Evolutionary conservation across 2,113 vertebrate genomes (phyloP).

Genomic region (Acinonyx jubatus): DNA sequence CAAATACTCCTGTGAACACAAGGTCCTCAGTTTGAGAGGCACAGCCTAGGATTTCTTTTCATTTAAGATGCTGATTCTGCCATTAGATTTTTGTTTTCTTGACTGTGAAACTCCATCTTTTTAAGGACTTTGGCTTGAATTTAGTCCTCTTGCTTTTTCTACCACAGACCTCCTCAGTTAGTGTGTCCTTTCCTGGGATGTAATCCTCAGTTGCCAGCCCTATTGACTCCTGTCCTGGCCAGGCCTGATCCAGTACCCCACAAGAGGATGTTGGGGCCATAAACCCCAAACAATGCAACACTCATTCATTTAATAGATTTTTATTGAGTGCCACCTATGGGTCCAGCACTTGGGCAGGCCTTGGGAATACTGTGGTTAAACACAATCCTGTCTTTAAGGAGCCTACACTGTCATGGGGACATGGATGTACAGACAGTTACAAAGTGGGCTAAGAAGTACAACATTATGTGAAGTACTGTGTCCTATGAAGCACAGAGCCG

Average conservation of each 20-base stretch:
- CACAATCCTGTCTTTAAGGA: background rate
- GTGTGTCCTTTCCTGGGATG: background rate
- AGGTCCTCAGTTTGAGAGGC: background rate
- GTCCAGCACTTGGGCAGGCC: background rate
- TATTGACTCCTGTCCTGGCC: background rate
- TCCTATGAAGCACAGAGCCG: background rate
- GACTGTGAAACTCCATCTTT: background rate
- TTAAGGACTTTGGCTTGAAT: background rate
- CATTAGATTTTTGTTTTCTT: background rate
- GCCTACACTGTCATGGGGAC: background rate
- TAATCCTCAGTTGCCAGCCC: background rate
- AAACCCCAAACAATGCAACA: background rate
- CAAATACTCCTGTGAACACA: conserved; percentile 45
- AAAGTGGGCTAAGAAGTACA: background rate
- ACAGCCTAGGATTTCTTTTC: background rate
- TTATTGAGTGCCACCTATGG: background rate
- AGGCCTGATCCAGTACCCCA: background rate
- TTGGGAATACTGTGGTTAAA: background rate
- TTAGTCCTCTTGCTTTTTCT: background rate
- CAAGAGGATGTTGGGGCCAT: background rate
- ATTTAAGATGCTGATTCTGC: background rate
- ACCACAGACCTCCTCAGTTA: background rate
- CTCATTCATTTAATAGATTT: background rate
- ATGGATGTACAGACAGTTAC: background rate
- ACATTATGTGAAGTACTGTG: background rate